Conservation (phyloP, 2,888 invertebrate species). For the Anagyrus pseudococci region DNA sequence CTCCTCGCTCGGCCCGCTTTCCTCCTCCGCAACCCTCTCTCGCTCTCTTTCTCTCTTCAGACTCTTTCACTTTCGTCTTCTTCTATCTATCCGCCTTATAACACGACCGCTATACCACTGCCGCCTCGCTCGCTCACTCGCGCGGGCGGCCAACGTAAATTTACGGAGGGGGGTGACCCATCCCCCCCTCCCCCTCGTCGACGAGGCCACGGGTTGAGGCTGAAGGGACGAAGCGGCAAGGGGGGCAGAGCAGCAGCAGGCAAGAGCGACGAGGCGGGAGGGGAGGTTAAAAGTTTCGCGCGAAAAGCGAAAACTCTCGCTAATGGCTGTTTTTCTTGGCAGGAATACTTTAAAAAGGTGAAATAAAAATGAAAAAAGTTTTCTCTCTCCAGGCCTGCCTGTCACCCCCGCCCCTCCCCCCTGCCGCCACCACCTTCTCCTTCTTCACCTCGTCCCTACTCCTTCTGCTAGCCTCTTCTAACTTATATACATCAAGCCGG, state of each 20-base stretch:
- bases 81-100: constrained; percentile 32
- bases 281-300: constrained; percentile 57
- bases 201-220: too few species aligned
- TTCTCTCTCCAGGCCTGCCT: constrained; percentile 16
- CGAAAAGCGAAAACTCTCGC: constrained; percentile 62
- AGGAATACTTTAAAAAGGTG: constrained; percentile 58
- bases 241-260: too few species aligned
- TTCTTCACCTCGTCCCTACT: constrained; percentile 34
- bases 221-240: too few species aligned
- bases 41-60: constrained; percentile 23
- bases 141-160: constrained; percentile 40
- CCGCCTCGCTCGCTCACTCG: constrained; percentile 12
- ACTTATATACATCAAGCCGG: too few species aligned
- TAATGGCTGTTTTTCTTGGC: constrained; percentile 62
- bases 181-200: too few species aligned
- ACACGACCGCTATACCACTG: too few species aligned
- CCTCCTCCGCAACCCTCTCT: constrained; percentile 10
- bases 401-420: constrained; percentile 1
- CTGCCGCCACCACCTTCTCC: constrained; percentile 41
- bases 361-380: constrained; percentile 56
- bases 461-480: too few species aligned
- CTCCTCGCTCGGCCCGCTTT: constrained; percentile 11
- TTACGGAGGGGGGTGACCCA: constrained; percentile 41
- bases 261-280: neutral
- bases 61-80: constrained; percentile 36